Evolutionary conservation across 2,797 vertebrate genomes (phyloP), one percentile per base, ranked within the genome.

Genomic region (Pagetopsis macropterus): DNA sequence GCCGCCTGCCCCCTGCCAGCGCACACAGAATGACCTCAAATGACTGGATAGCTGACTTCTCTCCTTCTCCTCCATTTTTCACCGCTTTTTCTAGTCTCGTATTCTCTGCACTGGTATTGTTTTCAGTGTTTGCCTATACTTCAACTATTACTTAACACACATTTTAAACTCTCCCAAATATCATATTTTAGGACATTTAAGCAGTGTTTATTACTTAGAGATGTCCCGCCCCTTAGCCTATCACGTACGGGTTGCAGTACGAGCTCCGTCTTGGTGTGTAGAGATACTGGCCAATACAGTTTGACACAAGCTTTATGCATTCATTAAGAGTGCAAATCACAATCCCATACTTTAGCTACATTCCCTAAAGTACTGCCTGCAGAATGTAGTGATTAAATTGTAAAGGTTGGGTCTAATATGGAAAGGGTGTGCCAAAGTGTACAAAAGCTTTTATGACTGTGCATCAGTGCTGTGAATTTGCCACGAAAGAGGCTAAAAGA

Each of bases 401-500:
- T 27, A 41, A 79, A 70, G 43, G 56, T 16, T 17, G 41, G 27
- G 40, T 50, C 66, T 67, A 61, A 70, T 19, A 43, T 54, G 65
- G 51, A 62, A 55, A 37, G 33, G 8, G 23, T 15, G 45, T 10
- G 14, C 56, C 37, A 67, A 74, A 40, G 69, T 72, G 51, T 0
- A 1, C 27, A 17, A 70, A 64, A 75, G 76, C 74, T 81, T 79
- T 85, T 69, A 75, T 61, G 21, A 50, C 77, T 71, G 69, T 60
- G 46, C 67, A 40, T 59, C 55, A 19, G 56, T 51, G 76, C 49
- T 71, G 64, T 27, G 8, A 65, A 71, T 58, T 50, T 78, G 43
- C 65, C 0, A 27, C 64, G 70, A 52, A 75, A 76, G 69, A 65
- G 77, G 44, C 72, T 85, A 84, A 70, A 62, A 75, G 72, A 79